These are phyloP conservation scores for Sander lucioperca DNA, from an alignment of 2,113 vertebrate genomes.

Conservation along the genomic window DNA sequence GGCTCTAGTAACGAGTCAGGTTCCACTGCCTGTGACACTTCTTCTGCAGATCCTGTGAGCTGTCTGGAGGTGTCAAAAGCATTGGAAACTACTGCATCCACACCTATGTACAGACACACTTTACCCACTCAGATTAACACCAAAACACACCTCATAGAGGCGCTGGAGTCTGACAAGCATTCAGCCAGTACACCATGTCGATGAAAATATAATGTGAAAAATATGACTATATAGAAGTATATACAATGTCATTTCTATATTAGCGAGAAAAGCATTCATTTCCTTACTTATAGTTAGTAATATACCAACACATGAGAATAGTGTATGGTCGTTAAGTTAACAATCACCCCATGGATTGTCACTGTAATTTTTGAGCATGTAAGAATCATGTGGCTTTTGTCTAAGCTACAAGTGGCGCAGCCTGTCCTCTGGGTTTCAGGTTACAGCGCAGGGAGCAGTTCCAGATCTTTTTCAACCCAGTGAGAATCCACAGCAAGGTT, in stretches of 20 bases:
- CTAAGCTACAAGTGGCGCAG: constrained; percentile 8
- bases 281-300: not conserved
- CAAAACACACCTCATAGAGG: constrained; percentile 16
- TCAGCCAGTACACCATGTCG: not conserved
- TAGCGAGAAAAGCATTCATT: not conserved
- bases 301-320: not conserved
- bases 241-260: not conserved
- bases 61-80: constrained; percentile 19
- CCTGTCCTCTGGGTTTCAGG: constrained; percentile 54
- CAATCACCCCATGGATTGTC: not conserved
- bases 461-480: constrained; percentile 58
- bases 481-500: constrained; percentile 74
- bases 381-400: constrained; percentile 28
- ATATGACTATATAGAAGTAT: not conserved
- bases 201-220: not conserved
- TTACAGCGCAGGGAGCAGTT: constrained; percentile 53
- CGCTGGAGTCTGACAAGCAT: not conserved
- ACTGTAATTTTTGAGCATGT: not conserved
- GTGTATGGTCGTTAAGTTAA: not conserved
- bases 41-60: constrained; percentile 40
- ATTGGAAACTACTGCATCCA: constrained; percentile 19
- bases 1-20: constrained; percentile 3
- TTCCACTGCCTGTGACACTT: constrained; percentile 37
- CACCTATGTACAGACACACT: constrained; percentile 8
- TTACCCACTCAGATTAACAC: constrained; percentile 24